These are phyloP conservation scores for Beaufortia kweichowensis DNA, from an alignment of 2,113 vertebrate species.

Conservation along the genomic window DNA sequence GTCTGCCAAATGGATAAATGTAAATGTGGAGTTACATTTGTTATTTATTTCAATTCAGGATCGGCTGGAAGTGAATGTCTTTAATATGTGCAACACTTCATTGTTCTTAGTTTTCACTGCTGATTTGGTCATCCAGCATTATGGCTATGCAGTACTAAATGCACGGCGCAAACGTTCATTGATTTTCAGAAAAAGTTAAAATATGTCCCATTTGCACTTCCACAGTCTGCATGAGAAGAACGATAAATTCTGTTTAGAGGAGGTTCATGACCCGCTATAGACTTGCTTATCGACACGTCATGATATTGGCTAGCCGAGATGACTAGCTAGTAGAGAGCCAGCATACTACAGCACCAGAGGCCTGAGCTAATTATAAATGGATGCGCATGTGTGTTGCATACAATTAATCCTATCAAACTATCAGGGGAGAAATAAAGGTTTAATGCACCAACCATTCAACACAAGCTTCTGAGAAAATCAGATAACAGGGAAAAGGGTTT, in stretches of 20 bases:
- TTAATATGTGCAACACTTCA: slow-evolving; percentile 84
- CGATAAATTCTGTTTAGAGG: slow-evolving; percentile 79
- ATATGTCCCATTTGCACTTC: slow-evolving; percentile 87
- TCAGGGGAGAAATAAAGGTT: slow-evolving; percentile 52
- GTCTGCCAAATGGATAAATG: not conserved
- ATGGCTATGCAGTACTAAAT: slow-evolving; percentile 90
- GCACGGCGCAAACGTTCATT: slow-evolving; percentile 83
- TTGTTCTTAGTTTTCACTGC: slow-evolving; percentile 85
- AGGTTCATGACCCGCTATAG: slow-evolving; percentile 65
- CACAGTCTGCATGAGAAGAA: slow-evolving; percentile 77
- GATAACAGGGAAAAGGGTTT: slow-evolving; percentile 51
- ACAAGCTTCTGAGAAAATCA: slow-evolving; percentile 57
- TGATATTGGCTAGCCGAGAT: slow-evolving; percentile 53
- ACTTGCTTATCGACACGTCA: slow-evolving; percentile 68
- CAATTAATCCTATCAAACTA: slow-evolving; percentile 58
- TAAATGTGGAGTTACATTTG: not conserved
- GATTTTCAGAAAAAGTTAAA: slow-evolving; percentile 86
- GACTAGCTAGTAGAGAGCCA: not conserved
- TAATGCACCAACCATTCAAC: slow-evolving; percentile 49
- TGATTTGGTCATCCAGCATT: too few relatives aligned
- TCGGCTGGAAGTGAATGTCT: slow-evolving; percentile 37
- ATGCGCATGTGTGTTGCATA: slow-evolving; percentile 54
- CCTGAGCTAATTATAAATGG: slow-evolving; percentile 64
- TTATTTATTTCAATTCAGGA: not conserved
- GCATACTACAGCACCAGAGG: slow-evolving; percentile 31